Evolutionary conservation across 2,797 vertebrate species (phyloP).

Genomic region (Xiphorhynchus erythropygius): DNA sequence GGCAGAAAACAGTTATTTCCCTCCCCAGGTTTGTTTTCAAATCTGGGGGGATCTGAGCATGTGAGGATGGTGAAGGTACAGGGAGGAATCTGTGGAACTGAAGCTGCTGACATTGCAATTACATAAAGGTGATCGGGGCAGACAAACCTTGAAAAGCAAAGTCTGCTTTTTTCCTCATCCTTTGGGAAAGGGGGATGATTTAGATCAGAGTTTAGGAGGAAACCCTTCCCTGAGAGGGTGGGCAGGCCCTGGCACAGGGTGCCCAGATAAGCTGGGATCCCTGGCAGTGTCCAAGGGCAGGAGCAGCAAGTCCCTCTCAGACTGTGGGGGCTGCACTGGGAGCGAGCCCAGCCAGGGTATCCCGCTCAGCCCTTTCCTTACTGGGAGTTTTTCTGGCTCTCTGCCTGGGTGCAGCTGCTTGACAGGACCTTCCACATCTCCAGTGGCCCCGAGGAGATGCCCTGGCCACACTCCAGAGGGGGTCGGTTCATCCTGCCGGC

Average conservation of each 20-base stretch:
- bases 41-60: background rate
- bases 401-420: background rate
- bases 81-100: background rate
- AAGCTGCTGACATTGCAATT: background rate
- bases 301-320: rapidly evolving
- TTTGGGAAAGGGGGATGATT: background rate
- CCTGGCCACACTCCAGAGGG: background rate
- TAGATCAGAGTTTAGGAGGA: background rate
- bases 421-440: background rate
- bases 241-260: background rate
- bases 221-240: background rate
- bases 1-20: background rate
- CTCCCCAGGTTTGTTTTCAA: background rate
- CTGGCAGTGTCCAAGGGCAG: background rate
- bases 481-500: background rate
- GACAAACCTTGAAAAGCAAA: background rate
- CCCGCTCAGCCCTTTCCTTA: background rate
- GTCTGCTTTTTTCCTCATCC: background rate
- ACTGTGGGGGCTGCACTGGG: rapidly evolving
- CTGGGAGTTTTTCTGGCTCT: background rate
- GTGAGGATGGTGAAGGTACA: background rate
- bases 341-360: background rate
- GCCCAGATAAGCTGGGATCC: background rate
- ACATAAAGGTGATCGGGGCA: background rate
- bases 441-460: rapidly evolving